Percentiles rank a stretch among this genome's conserved stretches.
Evolutionary conservation across 2,113 vertebrate species (phyloP).

Genomic region (Gyps fulvus): DNA sequence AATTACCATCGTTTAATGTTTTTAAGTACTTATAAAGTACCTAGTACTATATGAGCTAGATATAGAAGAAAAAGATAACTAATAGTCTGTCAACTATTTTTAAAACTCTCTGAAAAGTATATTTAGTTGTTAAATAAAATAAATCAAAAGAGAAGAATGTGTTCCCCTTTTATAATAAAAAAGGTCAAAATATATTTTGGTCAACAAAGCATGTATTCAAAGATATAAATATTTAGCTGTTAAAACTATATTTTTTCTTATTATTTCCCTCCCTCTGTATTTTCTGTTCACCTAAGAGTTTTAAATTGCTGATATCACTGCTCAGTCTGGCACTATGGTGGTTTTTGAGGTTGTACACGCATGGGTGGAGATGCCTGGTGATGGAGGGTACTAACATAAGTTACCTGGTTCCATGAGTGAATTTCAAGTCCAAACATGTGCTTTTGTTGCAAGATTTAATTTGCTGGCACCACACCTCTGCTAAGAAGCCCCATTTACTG

Average conservation of each 20-base stretch:
- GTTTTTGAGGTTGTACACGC: rapidly evolving
- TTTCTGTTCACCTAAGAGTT: neutral
- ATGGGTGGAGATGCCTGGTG: neutral
- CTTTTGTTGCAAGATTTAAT: neutral
- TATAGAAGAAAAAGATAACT: neutral
- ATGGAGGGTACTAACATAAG: neutral
- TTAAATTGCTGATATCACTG: neutral
- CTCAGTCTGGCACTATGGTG: neutral
- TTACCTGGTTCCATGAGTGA: neutral
- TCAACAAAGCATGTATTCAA: neutral
- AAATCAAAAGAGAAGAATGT: neutral
- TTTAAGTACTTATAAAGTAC: neutral
- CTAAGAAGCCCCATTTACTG: neutral
- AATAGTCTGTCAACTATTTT: neutral
- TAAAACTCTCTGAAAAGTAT: neutral
- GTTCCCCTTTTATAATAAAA: neutral
- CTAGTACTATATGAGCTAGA: rapidly evolving
- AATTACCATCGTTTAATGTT: neutral
- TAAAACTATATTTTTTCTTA: neutral
- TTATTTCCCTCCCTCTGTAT: neutral
- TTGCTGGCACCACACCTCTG: neutral
- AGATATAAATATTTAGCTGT: neutral
- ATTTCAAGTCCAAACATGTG: neutral
- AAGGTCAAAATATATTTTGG: rapidly evolving
- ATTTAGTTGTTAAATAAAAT: neutral